Percentiles rank a stretch among this genome's conserved stretches.
These are phyloP conservation scores for Leucopternis melanops DNA, from an alignment of 2,113 vertebrate species.

Conservation along the genomic window DNA sequence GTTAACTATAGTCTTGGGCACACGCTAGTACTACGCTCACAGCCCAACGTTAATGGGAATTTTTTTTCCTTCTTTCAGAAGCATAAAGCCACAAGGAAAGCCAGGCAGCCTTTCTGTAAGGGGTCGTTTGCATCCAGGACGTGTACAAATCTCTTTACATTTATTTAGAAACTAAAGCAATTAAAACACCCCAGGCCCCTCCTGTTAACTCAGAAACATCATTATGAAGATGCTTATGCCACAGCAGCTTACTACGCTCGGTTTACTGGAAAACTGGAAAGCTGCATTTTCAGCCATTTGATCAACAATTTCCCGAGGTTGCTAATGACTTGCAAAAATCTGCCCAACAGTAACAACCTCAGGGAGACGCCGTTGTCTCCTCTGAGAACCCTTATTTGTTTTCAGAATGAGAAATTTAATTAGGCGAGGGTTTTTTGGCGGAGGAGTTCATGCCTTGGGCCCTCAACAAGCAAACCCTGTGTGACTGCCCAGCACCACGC, in stretches of 20 bases:
- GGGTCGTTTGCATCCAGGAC: background rate
- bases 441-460: background rate
- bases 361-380: background rate
- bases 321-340: slow-evolving; percentile 49
- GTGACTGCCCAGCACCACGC: background rate
- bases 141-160: background rate
- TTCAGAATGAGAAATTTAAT: slow-evolving; percentile 39
- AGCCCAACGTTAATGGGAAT: background rate
- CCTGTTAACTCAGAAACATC: slow-evolving; percentile 36
- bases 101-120: background rate
- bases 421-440: background rate
- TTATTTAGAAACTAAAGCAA: slow-evolving; percentile 46
- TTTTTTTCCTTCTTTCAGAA: background rate
- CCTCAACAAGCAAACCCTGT: background rate
- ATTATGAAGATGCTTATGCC: slow-evolving; percentile 29
- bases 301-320: slow-evolving; percentile 20
- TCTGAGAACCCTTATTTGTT: background rate
- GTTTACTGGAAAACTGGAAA: slow-evolving; percentile 34
- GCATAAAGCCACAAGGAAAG: background rate
- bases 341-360: slow-evolving; percentile 26
- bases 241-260: background rate
- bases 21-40: background rate
- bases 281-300: slow-evolving; percentile 35
- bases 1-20: background rate
- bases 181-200: slow-evolving; percentile 42